Evolutionary conservation across 2,888 invertebrate species (phyloP), one percentile per base, ranked within the genome.

Genomic region (Physocephala rufipes): DNA sequence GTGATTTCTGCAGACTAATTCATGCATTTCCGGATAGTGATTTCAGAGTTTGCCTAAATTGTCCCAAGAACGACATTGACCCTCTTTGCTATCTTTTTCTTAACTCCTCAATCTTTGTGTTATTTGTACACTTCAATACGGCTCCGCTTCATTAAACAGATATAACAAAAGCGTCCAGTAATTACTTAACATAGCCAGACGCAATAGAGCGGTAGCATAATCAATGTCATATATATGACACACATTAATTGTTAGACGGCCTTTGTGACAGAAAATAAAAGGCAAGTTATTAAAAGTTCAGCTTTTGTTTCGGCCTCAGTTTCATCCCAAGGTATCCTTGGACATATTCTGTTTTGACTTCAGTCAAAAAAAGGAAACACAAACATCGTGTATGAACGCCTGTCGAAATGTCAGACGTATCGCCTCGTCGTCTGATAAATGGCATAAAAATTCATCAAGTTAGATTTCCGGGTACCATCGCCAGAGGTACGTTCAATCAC

Each of bases 371-470:
- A 68, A 49, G 55, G 47, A 45, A 59, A 19, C 19, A 26, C 9
- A 45, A 36, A 19, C 58, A 45, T 16, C 21, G n/a, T n/a, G 43
- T 24, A 16, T 13, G 24, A 28, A 49, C 19, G n/a, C 30, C 26
- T 59, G 49, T 47, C 61, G 68, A 68, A 36, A 36, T 36, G 36
- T 36, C 36, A 9, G 5, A 36, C 9, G 36, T 36, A 36, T 36
- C 36, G 36, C 36, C 36, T 9, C 36, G 36, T n/a, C n/a, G n/a
- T 36, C 68, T 80, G 79, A 80, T 79, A 77, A 80, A 80, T 79
- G 76, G 74, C 74, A 67, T 73, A 65, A 76, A 77, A 77, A 77
- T 77, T 78, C 79, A 79, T 78, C 80, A 80, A 79, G 73, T 79
- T 76, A 76, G 61, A 75, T 76, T 74, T 75, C 76, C 76, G 75